phyloP scores from a whole-genome alignment of 1,140 invertebrate species.

The Heliothis virescens region DNA sequence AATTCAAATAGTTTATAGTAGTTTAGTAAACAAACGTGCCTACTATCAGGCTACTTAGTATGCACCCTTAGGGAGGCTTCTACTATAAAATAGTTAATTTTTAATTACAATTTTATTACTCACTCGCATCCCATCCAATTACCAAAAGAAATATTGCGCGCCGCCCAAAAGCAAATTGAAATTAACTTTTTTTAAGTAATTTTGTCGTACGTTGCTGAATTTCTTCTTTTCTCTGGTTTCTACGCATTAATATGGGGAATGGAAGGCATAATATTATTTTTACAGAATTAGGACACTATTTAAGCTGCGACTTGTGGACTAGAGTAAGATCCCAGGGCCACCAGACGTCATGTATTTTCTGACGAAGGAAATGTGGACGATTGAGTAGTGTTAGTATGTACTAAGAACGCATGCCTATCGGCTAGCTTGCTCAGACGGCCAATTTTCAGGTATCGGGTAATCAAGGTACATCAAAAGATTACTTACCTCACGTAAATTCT shows the following conservation, averaged over 20 bases:
- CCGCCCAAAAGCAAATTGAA: constrained; percentile 53
- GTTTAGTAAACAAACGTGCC: constrained; percentile 78
- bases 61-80: constrained; percentile 78
- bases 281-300: neutral
- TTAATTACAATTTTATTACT: constrained; percentile 85
- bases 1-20: constrained; percentile 83
- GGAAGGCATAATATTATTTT: neutral
- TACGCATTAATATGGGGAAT: too few relatives aligned
- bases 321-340: too few relatives aligned
- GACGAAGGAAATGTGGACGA: too few relatives aligned
- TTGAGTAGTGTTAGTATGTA: too few relatives aligned
- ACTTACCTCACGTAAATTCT: too few relatives aligned
- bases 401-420: too few relatives aligned
- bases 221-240: neutral
- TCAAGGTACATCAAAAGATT: too few relatives aligned
- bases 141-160: constrained; percentile 72
- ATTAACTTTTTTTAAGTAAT: constrained; percentile 20
- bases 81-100: constrained; percentile 83
- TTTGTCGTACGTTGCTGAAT: neutral
- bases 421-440: too few relatives aligned
- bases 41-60: constrained; percentile 78
- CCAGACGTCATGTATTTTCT: too few relatives aligned
- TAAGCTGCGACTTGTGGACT: too few relatives aligned
- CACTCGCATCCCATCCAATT: constrained; percentile 79
- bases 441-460: too few relatives aligned